phyloP scores from a whole-genome alignment of 2,797 vertebrate genomes.

The Gallinago nigripennis region DNA sequence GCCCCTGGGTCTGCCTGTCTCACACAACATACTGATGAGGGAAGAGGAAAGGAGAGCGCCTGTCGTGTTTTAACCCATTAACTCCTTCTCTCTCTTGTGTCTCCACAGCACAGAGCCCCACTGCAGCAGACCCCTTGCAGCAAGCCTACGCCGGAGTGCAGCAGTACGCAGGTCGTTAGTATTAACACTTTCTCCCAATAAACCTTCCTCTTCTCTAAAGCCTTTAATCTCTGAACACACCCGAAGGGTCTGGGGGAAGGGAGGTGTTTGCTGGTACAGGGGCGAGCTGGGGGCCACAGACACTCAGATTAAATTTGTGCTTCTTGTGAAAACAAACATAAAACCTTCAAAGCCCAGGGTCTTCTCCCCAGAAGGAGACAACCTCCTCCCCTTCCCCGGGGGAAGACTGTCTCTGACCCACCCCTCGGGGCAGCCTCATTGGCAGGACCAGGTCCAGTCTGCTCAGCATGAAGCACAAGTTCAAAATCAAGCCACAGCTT shows the following conservation, averaged over 20 bases:
- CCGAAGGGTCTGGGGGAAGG: neutral
- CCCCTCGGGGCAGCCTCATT: neutral
- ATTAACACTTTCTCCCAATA: slow-evolving; percentile 76
- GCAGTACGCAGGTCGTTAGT: slow-evolving; percentile 98
- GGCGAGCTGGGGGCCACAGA: accelerated
- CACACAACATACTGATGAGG: neutral
- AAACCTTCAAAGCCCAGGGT: no score
- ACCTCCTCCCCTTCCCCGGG: neutral
- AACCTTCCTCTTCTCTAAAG: slow-evolving; percentile 45
- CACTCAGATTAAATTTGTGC: neutral
- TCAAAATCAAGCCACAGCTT: neutral
- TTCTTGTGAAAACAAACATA: neutral
- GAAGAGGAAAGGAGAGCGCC: neutral
- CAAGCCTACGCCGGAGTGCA: slow-evolving; percentile 99
- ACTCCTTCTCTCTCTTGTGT: slow-evolving; percentile 66
- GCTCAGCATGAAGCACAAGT: neutral
- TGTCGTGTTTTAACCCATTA: neutral
- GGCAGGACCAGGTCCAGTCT: neutral
- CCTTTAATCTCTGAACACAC: neutral
- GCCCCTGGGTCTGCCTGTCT: neutral
- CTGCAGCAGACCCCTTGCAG: slow-evolving; percentile 96
- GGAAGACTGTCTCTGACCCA: neutral
- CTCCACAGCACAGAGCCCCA: slow-evolving; percentile 96
- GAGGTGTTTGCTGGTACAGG: neutral
- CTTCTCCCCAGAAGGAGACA: neutral